phyloP scores from a whole-genome alignment of 2,888 invertebrate genomes.

The Tinea trinotella region DNA sequence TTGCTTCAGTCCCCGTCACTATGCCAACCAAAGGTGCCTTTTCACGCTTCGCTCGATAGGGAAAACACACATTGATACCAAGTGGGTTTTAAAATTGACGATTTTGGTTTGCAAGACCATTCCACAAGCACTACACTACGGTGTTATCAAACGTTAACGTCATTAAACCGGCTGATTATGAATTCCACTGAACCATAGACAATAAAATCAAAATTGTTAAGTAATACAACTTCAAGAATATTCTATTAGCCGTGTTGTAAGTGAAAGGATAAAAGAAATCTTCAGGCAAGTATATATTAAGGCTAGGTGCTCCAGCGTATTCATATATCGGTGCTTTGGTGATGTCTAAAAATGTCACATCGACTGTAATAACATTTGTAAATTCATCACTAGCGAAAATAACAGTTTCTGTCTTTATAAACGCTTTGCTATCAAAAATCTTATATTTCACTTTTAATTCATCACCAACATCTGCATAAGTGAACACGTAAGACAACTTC shows the following conservation, averaged over 20 bases:
- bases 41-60: too few species aligned
- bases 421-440: constrained; percentile 36
- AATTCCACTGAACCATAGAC: background rate
- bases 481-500: constrained; percentile 39
- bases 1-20: too few species aligned
- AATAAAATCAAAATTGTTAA: background rate
- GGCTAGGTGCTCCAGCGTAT: constrained; percentile 73
- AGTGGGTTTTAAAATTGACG: too few species aligned
- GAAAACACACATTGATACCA: too few species aligned
- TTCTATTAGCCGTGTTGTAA: constrained; percentile 29
- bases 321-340: constrained; percentile 39
- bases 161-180: constrained; percentile 21
- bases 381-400: constrained; percentile 37
- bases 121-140: too few species aligned
- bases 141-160: constrained; percentile 21
- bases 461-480: constrained; percentile 37
- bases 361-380: constrained; percentile 43
- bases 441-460: constrained; percentile 32
- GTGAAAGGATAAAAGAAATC: constrained; percentile 83
- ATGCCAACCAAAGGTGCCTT: too few species aligned
- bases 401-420: constrained; percentile 31
- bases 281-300: constrained; percentile 77
- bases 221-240: background rate
- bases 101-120: too few species aligned
- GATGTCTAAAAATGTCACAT: constrained; percentile 48